Base-by-base conservation (phyloP, 2,797 vertebrate species). In the Cynopterus sphinx region DNA sequence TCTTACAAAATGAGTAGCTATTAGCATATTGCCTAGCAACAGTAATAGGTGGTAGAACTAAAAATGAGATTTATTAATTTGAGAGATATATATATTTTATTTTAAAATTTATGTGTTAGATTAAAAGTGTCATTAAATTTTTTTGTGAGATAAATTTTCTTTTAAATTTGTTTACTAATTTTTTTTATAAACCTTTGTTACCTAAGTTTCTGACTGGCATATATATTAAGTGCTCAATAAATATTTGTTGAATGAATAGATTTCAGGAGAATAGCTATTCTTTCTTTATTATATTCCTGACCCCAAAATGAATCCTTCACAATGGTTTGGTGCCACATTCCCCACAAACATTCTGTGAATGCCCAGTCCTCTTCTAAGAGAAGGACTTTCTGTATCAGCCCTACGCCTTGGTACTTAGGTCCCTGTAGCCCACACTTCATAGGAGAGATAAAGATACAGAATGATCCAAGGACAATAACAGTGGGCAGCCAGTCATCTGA, bases 81-180 rank as follows among this genome's bases (percentile, higher is more conserved):
- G 53, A 87, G 46, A 78, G 21, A 82, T 41, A 65, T 11, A 65
- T 11, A 57, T 49, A 55, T 67, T 79, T 63, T 87, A 68, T 90
- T 78, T 92, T 70, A 74, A 51, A 93, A 79, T 92, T 78, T 68
- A 85, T 22, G 82, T 19, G 33, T 31, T 85, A 91, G 28, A 49
- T 75, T 57, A 67, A 84, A 93, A 79, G 15, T 65, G 21, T 65
- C 55, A 93, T 65, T 63, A 33, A 86, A 46, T n/a, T 28, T 46
- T 82, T 78, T 91, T 70, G 61, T 33, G 36, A 53, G n/a, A 36
- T 63, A 73, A 31, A 82, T 92, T 3, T 81, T 21, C 33, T 85
- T 89, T 92, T 49, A 70, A 63, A 71, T 61, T 55, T 61, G 11
- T 55, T 95, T 86, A 46, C 8, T 55, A 75, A 68, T 74, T 49